Base-by-base conservation (phyloP, 2,888 invertebrate species). In the Branchipolynoe longqiensis region DNA sequence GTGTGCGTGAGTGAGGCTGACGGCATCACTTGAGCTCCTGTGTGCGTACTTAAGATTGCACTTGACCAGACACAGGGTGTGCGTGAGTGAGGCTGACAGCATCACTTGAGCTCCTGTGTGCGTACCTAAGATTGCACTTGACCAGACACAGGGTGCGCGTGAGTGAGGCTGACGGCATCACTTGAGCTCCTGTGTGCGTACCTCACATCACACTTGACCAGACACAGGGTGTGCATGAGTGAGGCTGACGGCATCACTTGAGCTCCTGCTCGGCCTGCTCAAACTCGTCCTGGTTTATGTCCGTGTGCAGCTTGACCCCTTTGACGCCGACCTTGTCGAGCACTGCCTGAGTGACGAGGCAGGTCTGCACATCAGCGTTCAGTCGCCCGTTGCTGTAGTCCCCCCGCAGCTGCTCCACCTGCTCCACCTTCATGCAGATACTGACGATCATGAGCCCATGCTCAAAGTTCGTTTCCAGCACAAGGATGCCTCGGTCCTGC, bases 401-500 rank as follows among this genome's bases (percentile, higher is more conserved):
- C 31, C 89, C 87, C 8, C 89, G 87, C 38, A 93, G 87, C 40
- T 89, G 88, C 14, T 89, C 87, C 33, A 93, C 88, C 85, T 92
- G 91, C 18, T 89, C 88, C 8, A 86, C 84, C 6, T 90, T 91
- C 91, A 91, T 92, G 85, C 92, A 92, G 74, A 93, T 92, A 83
- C 90, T 91, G 85, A 90, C 89, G 14, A 93, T 88, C 6, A 90
- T 87, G 84, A 92, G 89, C n/a, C 89, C 88, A n/a, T 90, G 87
- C 14, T 90, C 89, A 82, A 89, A 88, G 38, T 87, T 87, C 6
- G 91, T 90, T 56, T 91, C 90, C 58, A 93, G 85, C 22, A 92
- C 90, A 25, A 93, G 88, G 0, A 92, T 91, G n/a, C 92, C 92
- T 22, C 92, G 87, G 33, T 92, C 91, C 86, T 93, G 92, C 87